Evolutionary conservation across 2,797 vertebrate species (phyloP).

Genomic region (Sebastolobus alascanus): DNA sequence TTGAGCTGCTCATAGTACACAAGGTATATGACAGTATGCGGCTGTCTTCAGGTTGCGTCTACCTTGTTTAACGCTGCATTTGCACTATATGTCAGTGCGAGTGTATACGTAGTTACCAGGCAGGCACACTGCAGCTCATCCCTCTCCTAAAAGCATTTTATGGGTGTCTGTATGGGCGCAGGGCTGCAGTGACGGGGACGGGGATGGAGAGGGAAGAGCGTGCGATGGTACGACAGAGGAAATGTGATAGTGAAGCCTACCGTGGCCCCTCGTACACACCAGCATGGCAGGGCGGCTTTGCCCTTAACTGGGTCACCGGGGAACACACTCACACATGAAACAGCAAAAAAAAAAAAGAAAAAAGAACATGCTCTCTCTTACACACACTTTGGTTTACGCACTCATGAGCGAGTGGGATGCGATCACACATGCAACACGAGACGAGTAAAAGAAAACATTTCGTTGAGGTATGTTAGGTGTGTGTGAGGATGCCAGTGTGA

Average conservation of each 20-base stretch:
- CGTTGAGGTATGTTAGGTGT: constrained; percentile 46
- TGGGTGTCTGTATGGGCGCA: constrained; percentile 76
- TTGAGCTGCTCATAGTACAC: constrained; percentile 32
- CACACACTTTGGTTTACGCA: constrained; percentile 21
- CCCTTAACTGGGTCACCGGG: constrained; percentile 84
- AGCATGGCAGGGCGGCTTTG: constrained; percentile 63
- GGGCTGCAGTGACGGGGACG: constrained; percentile 74
- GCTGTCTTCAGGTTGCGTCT: constrained; percentile 53
- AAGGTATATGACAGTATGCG: constrained; percentile 32
- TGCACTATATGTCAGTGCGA: constrained; percentile 52
- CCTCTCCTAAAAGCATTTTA: constrained; percentile 77
- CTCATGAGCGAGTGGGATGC: constrained; percentile 51
- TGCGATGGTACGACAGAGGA: constrained; percentile 34
- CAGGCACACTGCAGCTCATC: constrained; percentile 75
- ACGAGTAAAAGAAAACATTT: constrained; percentile 49
- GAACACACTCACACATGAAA: constrained; percentile 76
- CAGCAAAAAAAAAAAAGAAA: constrained; percentile 65
- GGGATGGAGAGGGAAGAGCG: constrained; percentile 54
- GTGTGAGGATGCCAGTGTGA: constrained; percentile 13
- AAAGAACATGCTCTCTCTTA: constrained; percentile 49
- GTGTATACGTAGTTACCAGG: constrained; percentile 52
- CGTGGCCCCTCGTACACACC: constrained; percentile 53
- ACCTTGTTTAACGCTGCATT: constrained; percentile 54
- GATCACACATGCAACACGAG: constrained; percentile 55
- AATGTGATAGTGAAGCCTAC: constrained; percentile 43